Conservation (phyloP, 2,888 invertebrate genomes). For the Eucera pruinosa region DNA sequence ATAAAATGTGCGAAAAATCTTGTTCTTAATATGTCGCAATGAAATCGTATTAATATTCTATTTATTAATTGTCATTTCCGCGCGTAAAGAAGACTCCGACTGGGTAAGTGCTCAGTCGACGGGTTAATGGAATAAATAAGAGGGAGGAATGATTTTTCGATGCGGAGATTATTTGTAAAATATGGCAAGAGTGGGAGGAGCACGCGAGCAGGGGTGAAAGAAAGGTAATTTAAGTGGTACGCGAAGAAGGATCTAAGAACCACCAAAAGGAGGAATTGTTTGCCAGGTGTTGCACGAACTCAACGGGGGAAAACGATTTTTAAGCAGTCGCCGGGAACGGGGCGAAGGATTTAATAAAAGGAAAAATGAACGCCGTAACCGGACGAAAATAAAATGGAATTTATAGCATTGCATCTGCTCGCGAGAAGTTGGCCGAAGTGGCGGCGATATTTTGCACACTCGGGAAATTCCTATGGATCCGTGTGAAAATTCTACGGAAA, state of each 20-base stretch:
- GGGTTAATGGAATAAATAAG: neutral
- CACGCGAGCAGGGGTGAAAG: neutral
- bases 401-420: conserved; percentile 46
- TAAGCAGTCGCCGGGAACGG: conserved; percentile 52
- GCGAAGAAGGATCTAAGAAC: conserved; percentile 31
- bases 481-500: conserved; percentile 1
- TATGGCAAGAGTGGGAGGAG: neutral
- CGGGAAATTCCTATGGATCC: conserved; percentile 35
- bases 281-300: conserved; percentile 51
- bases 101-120: too few relatives aligned
- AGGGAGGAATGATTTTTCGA: neutral
- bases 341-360: conserved; percentile 56
- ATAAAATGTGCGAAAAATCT: too few relatives aligned
- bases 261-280: conserved; percentile 49
- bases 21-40: too few relatives aligned
- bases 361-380: conserved; percentile 51
- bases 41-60: too few relatives aligned
- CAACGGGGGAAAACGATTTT: conserved; percentile 52
- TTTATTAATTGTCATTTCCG: too few relatives aligned
- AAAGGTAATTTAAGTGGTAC: conserved; percentile 30
- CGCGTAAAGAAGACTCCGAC: too few relatives aligned
- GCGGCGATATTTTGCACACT: conserved; percentile 42
- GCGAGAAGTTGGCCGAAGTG: conserved; percentile 41
- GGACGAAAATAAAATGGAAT: conserved; percentile 55
- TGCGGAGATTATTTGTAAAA: neutral